phyloP scores from a whole-genome alignment of 2,113 vertebrate genomes.

The Tenebrosternarchus preto region DNA sequence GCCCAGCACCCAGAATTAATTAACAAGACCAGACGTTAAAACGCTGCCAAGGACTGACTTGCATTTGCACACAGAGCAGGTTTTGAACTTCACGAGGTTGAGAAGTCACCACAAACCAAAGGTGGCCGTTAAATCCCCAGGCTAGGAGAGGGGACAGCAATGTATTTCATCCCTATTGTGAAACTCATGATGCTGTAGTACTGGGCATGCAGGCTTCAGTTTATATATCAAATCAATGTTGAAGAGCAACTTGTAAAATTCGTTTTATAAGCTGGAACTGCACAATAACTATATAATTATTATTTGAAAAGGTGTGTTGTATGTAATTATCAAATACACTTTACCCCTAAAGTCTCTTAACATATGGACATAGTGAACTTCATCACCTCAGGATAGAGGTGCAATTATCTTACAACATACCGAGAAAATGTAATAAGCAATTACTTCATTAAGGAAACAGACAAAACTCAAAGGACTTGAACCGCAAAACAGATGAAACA shows the following conservation, averaged over 20 bases:
- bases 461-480: slow-evolving; percentile 4
- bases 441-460: background rate
- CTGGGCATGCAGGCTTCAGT: background rate
- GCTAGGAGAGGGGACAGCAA: slow-evolving; percentile 34
- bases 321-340: no score
- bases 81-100: slow-evolving; percentile 25
- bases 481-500: slow-evolving; percentile 22
- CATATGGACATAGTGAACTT: no score
- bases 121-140: slow-evolving; percentile 26
- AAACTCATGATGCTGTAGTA: background rate
- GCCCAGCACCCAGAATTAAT: slow-evolving; percentile 64
- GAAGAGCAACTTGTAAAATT: background rate
- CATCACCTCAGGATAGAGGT: no score
- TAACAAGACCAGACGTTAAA: slow-evolving; percentile 59
- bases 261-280: background rate
- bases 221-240: background rate
- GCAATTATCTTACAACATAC: no score
- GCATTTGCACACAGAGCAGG: slow-evolving; percentile 44
- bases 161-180: slow-evolving; percentile 38
- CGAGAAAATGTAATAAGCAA: background rate
- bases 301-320: no score
- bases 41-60: slow-evolving; percentile 39
- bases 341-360: no score
- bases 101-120: slow-evolving; percentile 36
- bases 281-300: no score